These are phyloP conservation scores for Meloidogyne floridensis DNA, from an alignment of 1,140 invertebrate genomes.

Conservation along the genomic window DNA sequence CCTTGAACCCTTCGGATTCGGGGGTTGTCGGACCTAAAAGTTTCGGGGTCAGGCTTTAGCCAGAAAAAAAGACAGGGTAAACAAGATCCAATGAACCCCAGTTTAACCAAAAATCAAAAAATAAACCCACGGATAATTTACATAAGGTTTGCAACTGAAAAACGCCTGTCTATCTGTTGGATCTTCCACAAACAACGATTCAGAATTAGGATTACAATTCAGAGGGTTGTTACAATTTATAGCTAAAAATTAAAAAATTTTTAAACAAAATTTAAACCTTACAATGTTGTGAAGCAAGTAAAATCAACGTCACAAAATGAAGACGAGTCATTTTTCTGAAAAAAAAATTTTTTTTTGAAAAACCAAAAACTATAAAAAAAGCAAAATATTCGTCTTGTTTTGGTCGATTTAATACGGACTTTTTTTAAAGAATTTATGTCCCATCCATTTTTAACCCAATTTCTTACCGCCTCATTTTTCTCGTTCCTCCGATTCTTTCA, in stretches of 20 bases:
- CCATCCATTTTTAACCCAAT: background rate
- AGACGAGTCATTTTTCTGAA: background rate
- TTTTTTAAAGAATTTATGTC: background rate
- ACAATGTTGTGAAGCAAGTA: background rate
- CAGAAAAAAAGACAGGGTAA: no score
- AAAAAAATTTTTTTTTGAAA: background rate
- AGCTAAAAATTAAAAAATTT: background rate
- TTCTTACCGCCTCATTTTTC: background rate
- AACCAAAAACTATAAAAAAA: background rate
- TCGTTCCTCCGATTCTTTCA: background rate
- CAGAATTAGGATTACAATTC: constrained; percentile 18
- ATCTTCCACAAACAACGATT: constrained; percentile 31
- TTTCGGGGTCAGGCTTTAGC: no score
- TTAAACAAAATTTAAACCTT: background rate
- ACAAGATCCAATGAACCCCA: no score
- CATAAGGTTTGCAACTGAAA: constrained; percentile 26
- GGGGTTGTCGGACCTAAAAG: no score
- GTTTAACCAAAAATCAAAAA: background rate
- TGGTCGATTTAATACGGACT: background rate
- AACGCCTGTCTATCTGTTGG: constrained; percentile 27
- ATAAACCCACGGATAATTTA: constrained; percentile 24
- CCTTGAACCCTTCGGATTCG: no score
- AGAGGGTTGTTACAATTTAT: background rate
- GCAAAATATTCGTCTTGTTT: background rate
- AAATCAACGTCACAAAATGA: background rate